Evolutionary conservation across 2,888 invertebrate genomes (phyloP).

Genomic region (Scaptodrosophila latifasciaeformis): DNA sequence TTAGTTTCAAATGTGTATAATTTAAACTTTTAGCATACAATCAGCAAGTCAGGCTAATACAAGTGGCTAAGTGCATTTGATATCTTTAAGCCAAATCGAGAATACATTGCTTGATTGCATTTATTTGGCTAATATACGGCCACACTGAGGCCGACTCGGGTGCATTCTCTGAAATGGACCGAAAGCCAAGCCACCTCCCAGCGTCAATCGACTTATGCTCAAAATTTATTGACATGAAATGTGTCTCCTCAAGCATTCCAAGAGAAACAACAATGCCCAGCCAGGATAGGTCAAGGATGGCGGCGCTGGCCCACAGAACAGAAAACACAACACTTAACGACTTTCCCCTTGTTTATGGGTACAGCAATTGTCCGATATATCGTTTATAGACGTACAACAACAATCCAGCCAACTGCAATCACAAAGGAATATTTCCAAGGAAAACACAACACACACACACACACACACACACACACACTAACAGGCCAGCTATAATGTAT

Average conservation of each 20-base stretch:
- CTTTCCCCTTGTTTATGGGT: constrained; percentile 51
- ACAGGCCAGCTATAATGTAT: background rate
- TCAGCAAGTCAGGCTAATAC: too few relatives aligned
- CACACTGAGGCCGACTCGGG: constrained; percentile 14
- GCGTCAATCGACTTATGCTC: constrained; percentile 51
- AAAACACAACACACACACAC: constrained; percentile 1
- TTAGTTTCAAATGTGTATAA: too few relatives aligned
- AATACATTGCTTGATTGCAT: too few relatives aligned
- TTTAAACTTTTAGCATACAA: too few relatives aligned
- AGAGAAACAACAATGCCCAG: too few relatives aligned
- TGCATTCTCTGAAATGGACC: constrained; percentile 23
- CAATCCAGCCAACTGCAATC: background rate
- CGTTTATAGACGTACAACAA: constrained; percentile 39
- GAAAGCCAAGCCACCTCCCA: background rate
- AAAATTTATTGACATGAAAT: constrained; percentile 52
- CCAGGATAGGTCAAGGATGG: constrained; percentile 18
- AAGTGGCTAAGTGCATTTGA: too few relatives aligned
- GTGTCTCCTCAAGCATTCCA: constrained; percentile 26
- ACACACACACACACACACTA: constrained; percentile 1
- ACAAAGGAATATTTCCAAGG: too few relatives aligned
- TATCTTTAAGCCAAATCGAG: too few relatives aligned
- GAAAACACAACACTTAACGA: constrained; percentile 46
- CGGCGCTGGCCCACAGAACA: background rate
- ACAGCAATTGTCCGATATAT: constrained; percentile 45
- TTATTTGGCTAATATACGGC: constrained; percentile 45